Evolutionary conservation across 2,797 vertebrate species (phyloP).

Genomic region (Fringilla coelebs): DNA sequence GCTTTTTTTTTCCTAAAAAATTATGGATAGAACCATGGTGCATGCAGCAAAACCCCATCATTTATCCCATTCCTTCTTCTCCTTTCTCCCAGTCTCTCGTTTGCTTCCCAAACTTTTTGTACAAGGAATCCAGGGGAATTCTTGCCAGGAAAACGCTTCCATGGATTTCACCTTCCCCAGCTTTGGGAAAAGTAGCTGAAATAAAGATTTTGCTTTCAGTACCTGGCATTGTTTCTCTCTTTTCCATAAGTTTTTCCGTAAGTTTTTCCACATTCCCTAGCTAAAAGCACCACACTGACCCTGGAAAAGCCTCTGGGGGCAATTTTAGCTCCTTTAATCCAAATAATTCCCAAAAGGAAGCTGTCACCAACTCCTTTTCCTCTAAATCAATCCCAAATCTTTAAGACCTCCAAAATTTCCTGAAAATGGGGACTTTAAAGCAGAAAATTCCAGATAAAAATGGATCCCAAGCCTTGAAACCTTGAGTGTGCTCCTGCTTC

Average conservation of each 20-base stretch:
- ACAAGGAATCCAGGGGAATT: neutral
- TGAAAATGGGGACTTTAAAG: rapidly evolving
- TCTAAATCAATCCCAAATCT: neutral
- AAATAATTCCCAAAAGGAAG: neutral
- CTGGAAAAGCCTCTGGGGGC: neutral
- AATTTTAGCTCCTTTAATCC: neutral
- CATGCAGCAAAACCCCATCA: neutral
- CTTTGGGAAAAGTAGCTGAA: neutral
- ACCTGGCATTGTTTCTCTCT: neutral
- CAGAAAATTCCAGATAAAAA: neutral
- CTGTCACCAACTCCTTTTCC: neutral
- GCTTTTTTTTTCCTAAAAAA: neutral
- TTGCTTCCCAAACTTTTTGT: neutral
- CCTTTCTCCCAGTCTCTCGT: neutral
- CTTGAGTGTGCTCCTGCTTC: neutral
- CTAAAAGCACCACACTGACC: neutral
- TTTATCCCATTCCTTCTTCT: neutral
- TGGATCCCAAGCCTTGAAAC: neutral
- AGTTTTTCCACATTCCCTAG: rapidly evolving
- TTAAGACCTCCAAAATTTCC: neutral
- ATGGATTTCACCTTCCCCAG: neutral
- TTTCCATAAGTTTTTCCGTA: rapidly evolving
- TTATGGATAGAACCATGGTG: rapidly evolving
- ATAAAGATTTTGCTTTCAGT: conserved; percentile 43
- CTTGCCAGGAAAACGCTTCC: neutral